phyloP scores from a whole-genome alignment of 2,888 invertebrate species.

The Chloroclysta siterata region DNA sequence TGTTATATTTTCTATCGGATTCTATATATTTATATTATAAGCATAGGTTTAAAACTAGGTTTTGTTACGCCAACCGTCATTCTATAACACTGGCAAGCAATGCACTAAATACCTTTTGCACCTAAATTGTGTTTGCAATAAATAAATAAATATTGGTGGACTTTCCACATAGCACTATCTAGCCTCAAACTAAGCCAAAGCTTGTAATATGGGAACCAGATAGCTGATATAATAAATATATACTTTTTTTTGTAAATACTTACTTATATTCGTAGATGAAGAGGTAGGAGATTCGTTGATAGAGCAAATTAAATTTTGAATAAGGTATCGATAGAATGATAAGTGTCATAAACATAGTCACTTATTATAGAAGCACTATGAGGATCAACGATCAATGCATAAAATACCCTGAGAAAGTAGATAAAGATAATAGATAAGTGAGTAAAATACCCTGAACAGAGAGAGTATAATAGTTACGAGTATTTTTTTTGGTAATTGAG shows the following conservation, averaged over 20 bases:
- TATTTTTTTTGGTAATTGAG: not conserved
- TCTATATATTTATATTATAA: not conserved
- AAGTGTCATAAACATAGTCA: not conserved
- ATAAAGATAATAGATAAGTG: not conserved
- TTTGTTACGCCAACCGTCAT: not conserved
- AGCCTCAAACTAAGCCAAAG: no score
- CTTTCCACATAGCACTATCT: no score
- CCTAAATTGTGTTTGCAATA: no score
- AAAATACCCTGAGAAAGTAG: not conserved
- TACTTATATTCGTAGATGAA: not conserved
- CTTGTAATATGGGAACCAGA: no score
- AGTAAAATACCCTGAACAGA: not conserved
- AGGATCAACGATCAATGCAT: not conserved
- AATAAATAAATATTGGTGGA: no score
- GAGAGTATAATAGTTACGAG: not conserved
- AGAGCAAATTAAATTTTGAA: conserved; percentile 16
- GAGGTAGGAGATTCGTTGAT: conserved; percentile 51
- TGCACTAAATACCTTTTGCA: no score
- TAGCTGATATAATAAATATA: no score
- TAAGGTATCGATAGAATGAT: not conserved
- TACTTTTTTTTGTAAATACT: no score
- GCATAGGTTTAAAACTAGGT: not conserved
- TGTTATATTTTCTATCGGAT: not conserved
- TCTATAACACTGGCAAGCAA: no score
- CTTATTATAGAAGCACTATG: not conserved